These are phyloP conservation scores for Drosophila nr. medialis DNA, from an alignment of 2,888 invertebrate genomes.

Conservation along the genomic window DNA sequence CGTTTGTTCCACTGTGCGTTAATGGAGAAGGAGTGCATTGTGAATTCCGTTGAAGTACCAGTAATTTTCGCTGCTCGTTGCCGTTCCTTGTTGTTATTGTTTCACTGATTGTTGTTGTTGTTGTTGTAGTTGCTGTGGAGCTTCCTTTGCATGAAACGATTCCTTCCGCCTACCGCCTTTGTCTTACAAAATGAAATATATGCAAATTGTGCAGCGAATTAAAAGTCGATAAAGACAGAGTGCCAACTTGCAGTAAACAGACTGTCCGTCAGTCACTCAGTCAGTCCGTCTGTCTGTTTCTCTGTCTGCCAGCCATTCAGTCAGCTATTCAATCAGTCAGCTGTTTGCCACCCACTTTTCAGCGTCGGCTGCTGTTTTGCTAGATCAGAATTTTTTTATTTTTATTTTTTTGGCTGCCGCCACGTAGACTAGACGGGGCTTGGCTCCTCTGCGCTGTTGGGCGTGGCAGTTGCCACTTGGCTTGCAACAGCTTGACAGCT, in stretches of 20 bases:
- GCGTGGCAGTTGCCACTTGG: constrained; percentile 53
- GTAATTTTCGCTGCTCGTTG: constrained; percentile 71
- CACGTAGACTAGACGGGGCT: constrained; percentile 68
- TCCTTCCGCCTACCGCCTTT: constrained; percentile 62
- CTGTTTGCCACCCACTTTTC: constrained; percentile 55
- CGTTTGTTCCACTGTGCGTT: constrained; percentile 33
- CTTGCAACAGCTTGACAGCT: constrained; percentile 40
- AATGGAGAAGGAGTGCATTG: constrained; percentile 59
- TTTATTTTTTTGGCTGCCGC: constrained; percentile 43
- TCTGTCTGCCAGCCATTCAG: constrained; percentile 6
- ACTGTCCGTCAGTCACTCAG: constrained; percentile 21
- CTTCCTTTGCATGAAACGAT: constrained; percentile 69
- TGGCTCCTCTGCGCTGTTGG: constrained; percentile 44
- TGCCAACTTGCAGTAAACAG: constrained; percentile 47
- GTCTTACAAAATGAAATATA: constrained; percentile 50
- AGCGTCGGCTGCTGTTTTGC: constrained; percentile 15
- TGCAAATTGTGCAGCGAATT: constrained; percentile 65
- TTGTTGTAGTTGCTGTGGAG: constrained; percentile 9
- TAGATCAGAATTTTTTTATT: constrained; percentile 6
- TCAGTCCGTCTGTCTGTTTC: neutral
- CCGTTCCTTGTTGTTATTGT: constrained; percentile 14
- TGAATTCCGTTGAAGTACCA: constrained; percentile 79
- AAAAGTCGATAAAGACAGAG: constrained; percentile 51
- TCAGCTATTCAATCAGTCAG: constrained; percentile 36
- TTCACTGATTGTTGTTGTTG: neutral